Conservation (phyloP, 2,113 vertebrate genomes). For the Psilopogon haemacephalus region DNA sequence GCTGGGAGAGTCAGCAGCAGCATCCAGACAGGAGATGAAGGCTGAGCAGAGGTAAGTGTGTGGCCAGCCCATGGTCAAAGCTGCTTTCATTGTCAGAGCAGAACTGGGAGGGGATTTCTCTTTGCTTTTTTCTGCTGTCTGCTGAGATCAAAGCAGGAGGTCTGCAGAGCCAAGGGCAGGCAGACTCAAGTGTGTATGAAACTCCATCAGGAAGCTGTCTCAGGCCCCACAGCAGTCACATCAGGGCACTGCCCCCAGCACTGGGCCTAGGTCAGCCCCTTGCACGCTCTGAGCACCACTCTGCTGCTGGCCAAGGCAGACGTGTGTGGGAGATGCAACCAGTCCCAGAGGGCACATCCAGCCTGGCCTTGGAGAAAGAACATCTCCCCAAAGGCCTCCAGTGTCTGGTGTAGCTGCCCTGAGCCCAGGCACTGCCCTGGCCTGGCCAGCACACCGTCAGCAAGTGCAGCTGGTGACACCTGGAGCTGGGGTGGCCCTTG, state of each 20-base stretch:
- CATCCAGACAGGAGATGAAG: background rate
- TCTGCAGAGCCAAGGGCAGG: slow-evolving; percentile 13
- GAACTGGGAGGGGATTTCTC: background rate
- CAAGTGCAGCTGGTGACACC: background rate
- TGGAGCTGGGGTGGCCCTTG: background rate
- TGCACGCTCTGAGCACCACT: accelerated
- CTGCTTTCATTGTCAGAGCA: background rate
- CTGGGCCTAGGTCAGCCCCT: background rate
- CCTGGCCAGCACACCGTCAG: background rate
- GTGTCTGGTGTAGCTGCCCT: background rate
- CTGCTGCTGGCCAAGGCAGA: background rate
- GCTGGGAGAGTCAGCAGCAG: background rate
- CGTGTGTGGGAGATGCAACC: background rate
- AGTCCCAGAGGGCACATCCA: too few species aligned
- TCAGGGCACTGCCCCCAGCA: background rate
- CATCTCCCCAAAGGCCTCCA: too few species aligned
- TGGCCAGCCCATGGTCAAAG: background rate
- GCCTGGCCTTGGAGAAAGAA: too few species aligned
- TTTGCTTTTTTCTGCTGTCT: background rate
- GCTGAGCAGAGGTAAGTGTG: background rate
- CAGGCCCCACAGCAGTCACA: background rate
- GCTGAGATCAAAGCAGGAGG: background rate
- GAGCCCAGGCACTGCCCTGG: background rate
- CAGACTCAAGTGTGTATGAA: background rate
- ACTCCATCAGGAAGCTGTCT: background rate